Percentiles rank a stretch among this genome's conserved stretches.
These are phyloP conservation scores for Ctena decussata DNA, from an alignment of 2,888 invertebrate species.

Conservation along the genomic window DNA sequence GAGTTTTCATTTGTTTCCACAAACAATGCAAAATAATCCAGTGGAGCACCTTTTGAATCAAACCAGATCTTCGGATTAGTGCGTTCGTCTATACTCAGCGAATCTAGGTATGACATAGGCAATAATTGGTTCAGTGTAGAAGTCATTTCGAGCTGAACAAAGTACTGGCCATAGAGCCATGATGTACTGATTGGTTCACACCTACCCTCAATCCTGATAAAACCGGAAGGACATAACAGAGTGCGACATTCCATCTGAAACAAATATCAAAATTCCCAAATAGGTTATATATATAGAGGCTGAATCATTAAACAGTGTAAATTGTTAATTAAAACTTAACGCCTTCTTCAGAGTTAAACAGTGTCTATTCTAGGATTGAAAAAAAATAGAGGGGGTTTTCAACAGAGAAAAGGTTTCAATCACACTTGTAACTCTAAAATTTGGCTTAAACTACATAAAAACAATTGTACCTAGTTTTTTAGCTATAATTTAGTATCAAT, in stretches of 20 bases:
- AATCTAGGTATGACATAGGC: not conserved
- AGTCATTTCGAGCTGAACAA: not conserved
- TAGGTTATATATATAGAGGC: no score
- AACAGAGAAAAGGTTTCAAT: no score
- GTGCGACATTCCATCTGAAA: not conserved
- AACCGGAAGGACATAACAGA: not conserved
- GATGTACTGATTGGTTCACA: not conserved
- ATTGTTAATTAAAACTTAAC: no score
- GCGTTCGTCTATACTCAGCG: not conserved
- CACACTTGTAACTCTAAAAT: no score
- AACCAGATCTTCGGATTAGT: not conserved
- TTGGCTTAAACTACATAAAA: no score
- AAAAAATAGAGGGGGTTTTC: no score
- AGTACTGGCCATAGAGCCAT: not conserved
- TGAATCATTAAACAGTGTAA: no score
- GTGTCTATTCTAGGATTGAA: no score
- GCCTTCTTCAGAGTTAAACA: no score
- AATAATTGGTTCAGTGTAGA: not conserved
- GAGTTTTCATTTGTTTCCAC: not conserved
- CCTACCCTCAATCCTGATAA: not conserved
- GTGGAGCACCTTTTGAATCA: not conserved
- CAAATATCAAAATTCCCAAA: no score
- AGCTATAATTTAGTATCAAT: no score
- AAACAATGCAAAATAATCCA: not conserved
- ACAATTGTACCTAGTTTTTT: no score